phyloP scores from a whole-genome alignment of 2,113 vertebrate species.

The Sturnus vulgaris region DNA sequence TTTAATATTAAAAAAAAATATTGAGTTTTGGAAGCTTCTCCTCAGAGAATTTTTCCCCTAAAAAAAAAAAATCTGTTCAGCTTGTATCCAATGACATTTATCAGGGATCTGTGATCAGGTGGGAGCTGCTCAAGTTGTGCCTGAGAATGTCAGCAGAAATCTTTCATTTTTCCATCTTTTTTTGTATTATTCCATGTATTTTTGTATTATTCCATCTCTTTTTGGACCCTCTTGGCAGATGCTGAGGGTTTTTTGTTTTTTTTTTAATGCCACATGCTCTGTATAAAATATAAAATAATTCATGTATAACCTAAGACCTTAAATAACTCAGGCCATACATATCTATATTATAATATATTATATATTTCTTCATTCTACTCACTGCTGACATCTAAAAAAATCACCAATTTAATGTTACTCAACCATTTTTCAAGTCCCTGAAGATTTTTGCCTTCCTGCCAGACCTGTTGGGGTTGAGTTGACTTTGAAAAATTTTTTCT shows the following conservation, averaged over 20 bases:
- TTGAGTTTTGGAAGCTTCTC: neutral
- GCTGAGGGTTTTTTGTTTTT: neutral
- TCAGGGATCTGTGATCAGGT: neutral
- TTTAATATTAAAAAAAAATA: too few relatives aligned
- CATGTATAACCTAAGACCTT: neutral
- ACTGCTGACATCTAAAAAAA: neutral
- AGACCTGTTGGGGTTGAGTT: neutral
- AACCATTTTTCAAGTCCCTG: neutral
- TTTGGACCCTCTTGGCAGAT: neutral
- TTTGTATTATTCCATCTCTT: neutral
- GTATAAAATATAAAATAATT: neutral
- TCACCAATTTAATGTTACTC: neutral
- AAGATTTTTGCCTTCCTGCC: neutral
- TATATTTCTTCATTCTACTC: neutral
- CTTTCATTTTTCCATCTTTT: conserved; percentile 9
- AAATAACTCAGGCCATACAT: neutral
- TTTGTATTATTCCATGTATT: neutral
- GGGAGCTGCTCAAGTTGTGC: neutral
- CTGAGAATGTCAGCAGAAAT: neutral
- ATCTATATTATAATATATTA: too few relatives aligned
- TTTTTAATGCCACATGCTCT: neutral
- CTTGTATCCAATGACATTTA: neutral
- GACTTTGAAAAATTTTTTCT: neutral
- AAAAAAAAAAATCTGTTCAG: neutral
- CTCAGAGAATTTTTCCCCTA: neutral